Evolutionary conservation across 2,888 invertebrate genomes (phyloP), one percentile per base, ranked within the genome.

Genomic region (Teleiodes luculella): DNA sequence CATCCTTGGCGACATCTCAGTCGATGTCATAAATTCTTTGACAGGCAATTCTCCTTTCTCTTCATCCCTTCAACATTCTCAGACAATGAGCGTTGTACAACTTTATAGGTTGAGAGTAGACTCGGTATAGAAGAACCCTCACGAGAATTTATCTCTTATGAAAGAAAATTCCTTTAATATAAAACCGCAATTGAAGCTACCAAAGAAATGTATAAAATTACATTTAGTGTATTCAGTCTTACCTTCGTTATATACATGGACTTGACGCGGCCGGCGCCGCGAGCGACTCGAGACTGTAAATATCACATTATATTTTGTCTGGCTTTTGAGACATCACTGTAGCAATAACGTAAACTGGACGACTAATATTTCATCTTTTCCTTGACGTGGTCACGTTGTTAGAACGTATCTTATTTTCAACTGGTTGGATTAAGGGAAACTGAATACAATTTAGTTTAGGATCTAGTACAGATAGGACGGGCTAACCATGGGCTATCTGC

Each of bases 191-290:
- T 41, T 16, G 18, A 20, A 18, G 39, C 39, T 39, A 39, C 39
- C 39, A 41, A 18, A 62, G 61, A 57, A 59, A 61, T 61, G 64
- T 65, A 66, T 58, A 65, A 63, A 59, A 55, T 56, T 56, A 67
- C 68, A 69, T 67, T n/a, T 67, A 64, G 64, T 60, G 64, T 66
- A 70, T 72, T 83, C 86, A 87, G 86, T 87, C 87, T 88, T 88
- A 78, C 83, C 75, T 83, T 79, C 74, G 69, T 78, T 83, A 85
- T 84, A 70, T 85, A 86, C 82, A 84, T 83, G 83, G 83, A 83
- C 85, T 73, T 55, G 61, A 55, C 39, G 55, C 30, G 43, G 39
- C 37, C n/a, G n/a, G 41, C 55, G 65, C 13, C 56, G 54, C 37
- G 61, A 57, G 57, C 60, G 65, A 63, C n/a, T n/a, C 67, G 69